Evolutionary conservation across 2,888 invertebrate genomes (phyloP).

Genomic region (Drosophila prostipennis): DNA sequence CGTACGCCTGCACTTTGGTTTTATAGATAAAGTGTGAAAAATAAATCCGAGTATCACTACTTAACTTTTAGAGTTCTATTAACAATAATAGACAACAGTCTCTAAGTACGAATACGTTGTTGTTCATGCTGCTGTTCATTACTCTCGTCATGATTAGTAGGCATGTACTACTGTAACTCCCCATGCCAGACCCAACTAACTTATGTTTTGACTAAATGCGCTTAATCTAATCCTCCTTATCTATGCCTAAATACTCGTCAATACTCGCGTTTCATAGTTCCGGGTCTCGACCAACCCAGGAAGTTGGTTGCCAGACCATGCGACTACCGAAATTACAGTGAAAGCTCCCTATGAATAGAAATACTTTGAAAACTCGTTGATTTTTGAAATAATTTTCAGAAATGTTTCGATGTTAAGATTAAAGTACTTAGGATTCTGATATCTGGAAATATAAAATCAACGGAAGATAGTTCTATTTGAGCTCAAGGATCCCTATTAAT

Average conservation of each 20-base stretch:
- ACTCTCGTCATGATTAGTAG: slow-evolving; percentile 6
- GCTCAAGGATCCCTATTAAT: background rate
- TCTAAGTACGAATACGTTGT: slow-evolving; percentile 81
- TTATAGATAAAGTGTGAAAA: slow-evolving; percentile 63
- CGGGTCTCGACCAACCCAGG: slow-evolving; percentile 51
- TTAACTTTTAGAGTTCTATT: slow-evolving; percentile 76
- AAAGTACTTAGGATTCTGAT: too few relatives aligned
- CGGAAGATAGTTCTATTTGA: too few relatives aligned
- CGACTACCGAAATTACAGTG: slow-evolving; percentile 22
- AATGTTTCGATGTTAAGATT: too few relatives aligned
- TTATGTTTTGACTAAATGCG: slow-evolving; percentile 46
- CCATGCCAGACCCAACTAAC: slow-evolving; percentile 23
- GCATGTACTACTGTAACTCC: slow-evolving; percentile 29
- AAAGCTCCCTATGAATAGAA: slow-evolving; percentile 2
- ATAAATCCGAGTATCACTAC: slow-evolving; percentile 80
- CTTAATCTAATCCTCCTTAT: slow-evolving; percentile 39
- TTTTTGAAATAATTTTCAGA: too few relatives aligned
- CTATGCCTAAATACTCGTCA: slow-evolving; percentile 41
- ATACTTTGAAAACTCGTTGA: too few relatives aligned
- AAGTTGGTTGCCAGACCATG: slow-evolving; percentile 36
- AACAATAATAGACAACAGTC: slow-evolving; percentile 80
- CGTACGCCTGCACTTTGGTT: slow-evolving; percentile 14
- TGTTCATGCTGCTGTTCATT: slow-evolving; percentile 48
- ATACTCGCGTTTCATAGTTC: slow-evolving; percentile 28
- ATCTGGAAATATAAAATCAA: too few relatives aligned